Conservation (phyloP, 2,113 vertebrate genomes). For the Tricholaema leucomelas region DNA sequence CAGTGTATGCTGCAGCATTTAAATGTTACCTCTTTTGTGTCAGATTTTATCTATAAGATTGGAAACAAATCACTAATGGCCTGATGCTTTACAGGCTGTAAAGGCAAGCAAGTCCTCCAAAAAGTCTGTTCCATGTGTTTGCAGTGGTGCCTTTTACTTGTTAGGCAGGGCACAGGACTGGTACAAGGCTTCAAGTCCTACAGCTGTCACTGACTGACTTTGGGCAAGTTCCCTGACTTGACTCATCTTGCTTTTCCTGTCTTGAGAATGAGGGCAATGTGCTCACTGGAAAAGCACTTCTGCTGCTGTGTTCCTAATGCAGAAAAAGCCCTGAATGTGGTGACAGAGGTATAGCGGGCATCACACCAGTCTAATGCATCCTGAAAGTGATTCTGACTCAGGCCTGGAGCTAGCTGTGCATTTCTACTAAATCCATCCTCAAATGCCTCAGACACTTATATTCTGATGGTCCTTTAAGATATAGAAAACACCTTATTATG, state of each 20-base stretch:
- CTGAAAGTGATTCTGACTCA: background rate
- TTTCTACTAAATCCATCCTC: background rate
- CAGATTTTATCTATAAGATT: background rate
- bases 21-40: background rate
- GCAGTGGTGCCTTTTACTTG: background rate
- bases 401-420: background rate
- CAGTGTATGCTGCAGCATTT: background rate
- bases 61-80: background rate
- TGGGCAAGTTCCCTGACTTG: background rate
- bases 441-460: background rate
- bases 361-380: background rate
- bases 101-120: background rate
- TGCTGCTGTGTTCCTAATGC: accelerated
- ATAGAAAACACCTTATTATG: background rate
- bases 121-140: background rate
- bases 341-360: background rate
- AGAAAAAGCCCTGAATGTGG: background rate
- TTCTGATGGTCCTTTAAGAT: background rate
- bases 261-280: background rate
- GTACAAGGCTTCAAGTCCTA: background rate
- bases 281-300: background rate
- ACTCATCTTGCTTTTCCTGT: background rate
- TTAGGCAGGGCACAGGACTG: background rate
- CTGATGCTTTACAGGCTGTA: background rate
- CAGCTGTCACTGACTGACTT: background rate